Conservation (phyloP, 2,797 vertebrate species). For the Tadarida brasiliensis region DNA sequence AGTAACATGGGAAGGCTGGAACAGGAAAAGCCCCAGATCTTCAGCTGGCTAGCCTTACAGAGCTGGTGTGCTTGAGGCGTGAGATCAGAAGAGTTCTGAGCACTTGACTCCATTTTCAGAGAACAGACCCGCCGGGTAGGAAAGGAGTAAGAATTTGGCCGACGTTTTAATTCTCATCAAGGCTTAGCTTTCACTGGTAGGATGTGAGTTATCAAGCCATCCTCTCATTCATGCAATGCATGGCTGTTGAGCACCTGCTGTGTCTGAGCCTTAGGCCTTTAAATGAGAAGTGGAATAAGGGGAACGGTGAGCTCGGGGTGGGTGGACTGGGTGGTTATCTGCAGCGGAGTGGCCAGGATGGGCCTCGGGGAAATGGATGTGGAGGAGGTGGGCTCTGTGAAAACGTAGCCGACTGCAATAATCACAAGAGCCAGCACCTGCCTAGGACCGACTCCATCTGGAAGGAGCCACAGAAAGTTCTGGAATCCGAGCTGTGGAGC, state of each 20-base stretch:
- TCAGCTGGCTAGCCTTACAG: background rate
- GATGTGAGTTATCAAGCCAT: background rate
- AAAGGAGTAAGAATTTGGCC: background rate
- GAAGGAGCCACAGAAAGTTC: slow-evolving; percentile 49
- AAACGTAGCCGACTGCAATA: background rate
- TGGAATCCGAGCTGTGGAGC: slow-evolving; percentile 62
- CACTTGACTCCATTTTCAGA: background rate
- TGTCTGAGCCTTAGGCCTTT: background rate
- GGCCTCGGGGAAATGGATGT: background rate
- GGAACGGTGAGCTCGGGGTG: background rate
- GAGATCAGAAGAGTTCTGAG: background rate
- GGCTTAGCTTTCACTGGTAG: background rate
- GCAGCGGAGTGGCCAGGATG: background rate
- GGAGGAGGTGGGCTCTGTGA: background rate
- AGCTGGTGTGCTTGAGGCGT: background rate
- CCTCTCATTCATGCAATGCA: background rate
- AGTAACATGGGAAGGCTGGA: background rate
- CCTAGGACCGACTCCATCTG: slow-evolving; percentile 12
- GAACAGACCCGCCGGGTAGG: background rate
- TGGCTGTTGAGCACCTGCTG: background rate
- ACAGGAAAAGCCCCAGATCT: background rate
- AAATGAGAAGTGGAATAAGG: background rate
- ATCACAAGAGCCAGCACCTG: slow-evolving; percentile 55
- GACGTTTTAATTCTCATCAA: background rate
- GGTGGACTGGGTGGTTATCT: background rate